phyloP scores from a whole-genome alignment of 2,113 vertebrate species.

The Bufo bufo region DNA sequence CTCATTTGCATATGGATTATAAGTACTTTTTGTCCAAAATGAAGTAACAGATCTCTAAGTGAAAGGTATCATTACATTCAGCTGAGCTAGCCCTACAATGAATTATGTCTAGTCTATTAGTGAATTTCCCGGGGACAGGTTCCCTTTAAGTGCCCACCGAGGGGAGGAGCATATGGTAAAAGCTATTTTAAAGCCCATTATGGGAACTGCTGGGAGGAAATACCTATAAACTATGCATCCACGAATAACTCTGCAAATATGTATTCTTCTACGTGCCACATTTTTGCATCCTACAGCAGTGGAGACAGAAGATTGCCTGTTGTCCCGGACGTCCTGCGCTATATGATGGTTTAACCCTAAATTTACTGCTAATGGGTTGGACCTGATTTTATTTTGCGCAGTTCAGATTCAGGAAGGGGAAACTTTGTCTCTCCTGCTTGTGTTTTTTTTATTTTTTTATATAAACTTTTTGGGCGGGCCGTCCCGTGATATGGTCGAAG shows the following conservation, averaged over 20 bases:
- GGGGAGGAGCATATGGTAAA: no score
- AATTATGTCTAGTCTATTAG: no score
- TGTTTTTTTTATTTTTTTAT: not conserved
- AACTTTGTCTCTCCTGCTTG: not conserved
- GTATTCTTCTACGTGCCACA: not conserved
- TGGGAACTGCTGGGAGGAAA: no score
- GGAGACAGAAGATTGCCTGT: not conserved
- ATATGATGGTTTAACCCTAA: conserved; percentile 39
- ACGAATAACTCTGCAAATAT: not conserved
- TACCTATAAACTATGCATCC: conserved; percentile 28
- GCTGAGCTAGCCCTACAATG: no score
- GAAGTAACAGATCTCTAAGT: no score
- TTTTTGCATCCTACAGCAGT: not conserved
- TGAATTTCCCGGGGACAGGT: no score
- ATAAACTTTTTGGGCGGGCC: not conserved
- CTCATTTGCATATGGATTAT: no score
- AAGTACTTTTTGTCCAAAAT: no score
- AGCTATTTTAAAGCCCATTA: no score
- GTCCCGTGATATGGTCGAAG: not conserved
- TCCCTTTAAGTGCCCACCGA: no score
- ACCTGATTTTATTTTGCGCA: conserved; percentile 4
- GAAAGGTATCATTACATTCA: no score
- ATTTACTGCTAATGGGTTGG: conserved; percentile 22
- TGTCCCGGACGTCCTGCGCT: not conserved
- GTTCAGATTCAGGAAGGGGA: not conserved